Base-by-base conservation (phyloP, 2,797 vertebrate genomes). In the Thaleichthys pacificus region DNA sequence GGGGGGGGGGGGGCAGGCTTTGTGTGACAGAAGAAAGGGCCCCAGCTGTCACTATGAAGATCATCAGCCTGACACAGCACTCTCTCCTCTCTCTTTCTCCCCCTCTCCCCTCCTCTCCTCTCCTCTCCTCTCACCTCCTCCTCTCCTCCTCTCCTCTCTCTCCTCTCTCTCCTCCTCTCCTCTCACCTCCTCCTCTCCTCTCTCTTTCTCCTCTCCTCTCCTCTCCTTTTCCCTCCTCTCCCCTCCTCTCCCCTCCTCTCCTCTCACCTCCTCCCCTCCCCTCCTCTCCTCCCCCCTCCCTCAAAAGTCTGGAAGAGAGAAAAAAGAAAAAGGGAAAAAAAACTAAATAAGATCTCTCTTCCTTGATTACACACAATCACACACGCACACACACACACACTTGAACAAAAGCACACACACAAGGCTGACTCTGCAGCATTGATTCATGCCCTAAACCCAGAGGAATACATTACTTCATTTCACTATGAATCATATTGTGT, bases 41-140 rank as follows among this genome's bases (percentile, higher is more conserved):
- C 92, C 95, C 96, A 97, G 95, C 95, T 97, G 96, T 96, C 95
- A 94, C 92, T 64, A 88, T 90, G 89, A 88, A 91, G 91, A 95
- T 91, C 93, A 94, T 94, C 90, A 91, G 88, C 88, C 88, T 89
- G 90, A 92, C 89, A 90, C 91, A 92, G 89, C 90, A 87, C 66
- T 54, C 47, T 26, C 47, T 26, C 6, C 5, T 42, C 42, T 32
- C 26, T 51, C 28, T 28, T 30, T 49, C 35, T 66, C 68, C 17
- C 49, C 22, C 47, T 30, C 62, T 66, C 66, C 15, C 58, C n/a
- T 35, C 17, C 22, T 49, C 21, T 17, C 11, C 65, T 38, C n/a
- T 35, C 17, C 22, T 49, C 21, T 17, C 6, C 9, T n/a, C 15
- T 22, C 9, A 4, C 3, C 57, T 12, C 14, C n/a, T 30, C 12